These are phyloP conservation scores for Chiridota heheva DNA, from an alignment of 35 echinoderm and acorn worm genomes.

Conservation along the genomic window DNA sequence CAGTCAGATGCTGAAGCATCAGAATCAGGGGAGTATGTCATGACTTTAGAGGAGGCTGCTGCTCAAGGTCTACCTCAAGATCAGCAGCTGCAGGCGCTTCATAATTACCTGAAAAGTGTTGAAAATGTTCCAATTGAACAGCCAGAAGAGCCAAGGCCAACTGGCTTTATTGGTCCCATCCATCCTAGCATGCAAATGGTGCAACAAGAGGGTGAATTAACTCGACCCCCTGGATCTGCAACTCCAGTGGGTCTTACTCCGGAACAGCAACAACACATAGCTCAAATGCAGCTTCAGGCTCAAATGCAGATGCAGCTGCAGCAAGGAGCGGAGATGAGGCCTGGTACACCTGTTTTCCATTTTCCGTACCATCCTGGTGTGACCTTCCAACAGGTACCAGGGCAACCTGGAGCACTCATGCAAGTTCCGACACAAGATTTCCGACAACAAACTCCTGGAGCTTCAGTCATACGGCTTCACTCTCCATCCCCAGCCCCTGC, in stretches of 20 bases:
- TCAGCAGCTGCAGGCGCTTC: neutral
- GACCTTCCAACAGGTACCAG: slow-evolving; percentile 28
- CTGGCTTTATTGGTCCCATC: slow-evolving; percentile 38
- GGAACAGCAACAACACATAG: no score
- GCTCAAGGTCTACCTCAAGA: slow-evolving; percentile 21
- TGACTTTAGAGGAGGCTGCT: neutral
- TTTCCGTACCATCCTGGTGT: slow-evolving; percentile 31
- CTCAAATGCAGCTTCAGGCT: no score
- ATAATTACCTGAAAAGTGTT: neutral
- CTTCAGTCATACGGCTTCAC: slow-evolving; percentile 7
- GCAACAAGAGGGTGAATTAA: slow-evolving; percentile 18
- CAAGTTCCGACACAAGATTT: no score
- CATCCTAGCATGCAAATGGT: slow-evolving; percentile 26
- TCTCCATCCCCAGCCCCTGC: slow-evolving; percentile 36
- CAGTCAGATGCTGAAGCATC: slow-evolving; percentile 53
- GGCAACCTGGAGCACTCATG: no score
- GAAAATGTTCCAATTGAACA: no score
- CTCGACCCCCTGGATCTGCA: slow-evolving; percentile 29
- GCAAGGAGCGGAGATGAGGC: slow-evolving; percentile 3
- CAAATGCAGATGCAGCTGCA: slow-evolving; percentile 13
- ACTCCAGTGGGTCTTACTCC: slow-evolving; percentile 12
- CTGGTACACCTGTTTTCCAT: slow-evolving; percentile 24
- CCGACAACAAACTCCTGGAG: no score
- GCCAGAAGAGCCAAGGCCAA: neutral
- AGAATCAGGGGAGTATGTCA: no score